A percentile compares a stretch with the other conserved stretches of the same genome.
Evolutionary conservation across 2,888 invertebrate genomes (phyloP).

Genomic region (Phyllotreta striolata): DNA sequence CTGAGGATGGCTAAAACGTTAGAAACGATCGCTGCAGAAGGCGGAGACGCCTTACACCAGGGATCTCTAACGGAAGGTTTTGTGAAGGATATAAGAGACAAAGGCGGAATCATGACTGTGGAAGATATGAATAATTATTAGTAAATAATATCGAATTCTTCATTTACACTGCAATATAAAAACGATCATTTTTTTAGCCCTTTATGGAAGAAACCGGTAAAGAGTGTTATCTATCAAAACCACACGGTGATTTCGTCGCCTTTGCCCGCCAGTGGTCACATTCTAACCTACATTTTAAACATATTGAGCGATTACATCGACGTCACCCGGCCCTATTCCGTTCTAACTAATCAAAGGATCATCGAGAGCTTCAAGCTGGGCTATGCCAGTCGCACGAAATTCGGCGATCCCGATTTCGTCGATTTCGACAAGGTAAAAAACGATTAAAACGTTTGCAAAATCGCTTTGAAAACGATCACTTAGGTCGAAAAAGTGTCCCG

Average conservation of each 20-base stretch:
- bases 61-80: conserved; percentile 63
- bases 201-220: conserved; percentile 72
- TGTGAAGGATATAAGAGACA: conserved; percentile 54
- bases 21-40: conserved; percentile 64
- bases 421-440: conserved; percentile 37
- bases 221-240: conserved; percentile 66
- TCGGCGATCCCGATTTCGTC: conserved; percentile 77
- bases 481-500: too few relatives aligned
- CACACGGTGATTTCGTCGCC: conserved; percentile 79
- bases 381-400: conserved; percentile 81
- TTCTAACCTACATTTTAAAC: conserved; percentile 83
- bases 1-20: conserved; percentile 64
- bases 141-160: too few relatives aligned
- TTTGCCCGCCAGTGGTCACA: conserved; percentile 83
- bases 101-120: conserved; percentile 79
- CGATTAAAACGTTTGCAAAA: neutral
- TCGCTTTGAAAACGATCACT: neutral
- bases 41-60: conserved; percentile 66
- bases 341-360: conserved; percentile 63
- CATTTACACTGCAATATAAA: too few relatives aligned
- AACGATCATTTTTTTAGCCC: too few relatives aligned
- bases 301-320: conserved; percentile 69
- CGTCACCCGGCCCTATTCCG: conserved; percentile 46
- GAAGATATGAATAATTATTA: conserved; percentile 78
- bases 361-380: conserved; percentile 92